Evolutionary conservation across 2,888 invertebrate genomes (phyloP).

Genomic region (Plebejus melissa): DNA sequence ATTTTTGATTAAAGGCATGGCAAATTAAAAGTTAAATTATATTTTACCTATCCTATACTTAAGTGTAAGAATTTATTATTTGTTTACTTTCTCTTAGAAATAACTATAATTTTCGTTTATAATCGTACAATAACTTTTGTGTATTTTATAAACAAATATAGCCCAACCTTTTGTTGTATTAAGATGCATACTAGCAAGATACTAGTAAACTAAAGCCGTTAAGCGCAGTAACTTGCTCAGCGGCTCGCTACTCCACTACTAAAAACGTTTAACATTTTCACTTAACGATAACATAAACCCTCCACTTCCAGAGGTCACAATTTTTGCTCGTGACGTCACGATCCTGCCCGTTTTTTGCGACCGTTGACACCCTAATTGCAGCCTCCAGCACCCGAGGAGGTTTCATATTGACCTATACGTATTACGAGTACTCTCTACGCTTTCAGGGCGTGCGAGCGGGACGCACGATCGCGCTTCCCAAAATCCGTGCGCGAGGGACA

Average conservation of each 20-base stretch:
- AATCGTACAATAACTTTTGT: no score
- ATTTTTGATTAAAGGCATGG: no score
- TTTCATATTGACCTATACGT: constrained; percentile 79
- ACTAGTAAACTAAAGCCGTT: no score
- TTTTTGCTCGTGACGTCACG: constrained; percentile 6
- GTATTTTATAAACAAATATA: no score
- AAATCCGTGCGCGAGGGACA: constrained; percentile 44
- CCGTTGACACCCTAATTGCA: constrained; percentile 66
- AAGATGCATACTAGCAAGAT: not conserved
- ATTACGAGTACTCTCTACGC: constrained; percentile 70
- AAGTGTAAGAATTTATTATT: no score
- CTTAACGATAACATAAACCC: not conserved
- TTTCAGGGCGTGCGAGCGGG: constrained; percentile 64
- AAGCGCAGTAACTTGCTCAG: not conserved
- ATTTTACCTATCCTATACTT: no score
- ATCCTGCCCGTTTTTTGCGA: constrained; percentile 1
- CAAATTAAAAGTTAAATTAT: no score
- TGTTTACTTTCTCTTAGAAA: no score
- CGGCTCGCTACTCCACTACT: not conserved
- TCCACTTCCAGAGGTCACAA: constrained; percentile 4
- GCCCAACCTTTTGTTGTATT: not conserved
- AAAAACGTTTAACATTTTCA: not conserved
- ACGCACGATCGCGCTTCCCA: constrained; percentile 42
- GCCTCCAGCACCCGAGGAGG: constrained; percentile 76
- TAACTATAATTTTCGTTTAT: no score